A percentile compares a stretch with the other conserved stretches of the same genome.
Conservation (phyloP, 1,140 invertebrate species). For the Dryas iulia region DNA sequence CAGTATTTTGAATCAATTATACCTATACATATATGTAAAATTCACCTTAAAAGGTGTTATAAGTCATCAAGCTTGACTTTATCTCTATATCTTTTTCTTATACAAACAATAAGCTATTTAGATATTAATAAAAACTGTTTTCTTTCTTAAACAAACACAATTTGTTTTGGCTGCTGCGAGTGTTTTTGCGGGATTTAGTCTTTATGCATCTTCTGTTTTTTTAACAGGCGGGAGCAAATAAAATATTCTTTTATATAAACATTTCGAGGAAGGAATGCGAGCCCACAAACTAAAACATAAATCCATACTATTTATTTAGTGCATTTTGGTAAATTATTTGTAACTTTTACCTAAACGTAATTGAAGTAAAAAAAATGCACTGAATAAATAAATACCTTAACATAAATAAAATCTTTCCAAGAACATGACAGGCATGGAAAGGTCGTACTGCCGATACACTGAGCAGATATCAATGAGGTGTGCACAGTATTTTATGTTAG, state of each 20-base stretch:
- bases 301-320: too few relatives aligned
- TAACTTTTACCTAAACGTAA: too few relatives aligned
- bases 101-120: background rate
- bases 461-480: conserved; percentile 17
- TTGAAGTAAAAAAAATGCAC: background rate
- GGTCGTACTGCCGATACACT: conserved; percentile 10
- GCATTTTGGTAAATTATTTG: too few relatives aligned
- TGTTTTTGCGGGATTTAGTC: too few relatives aligned
- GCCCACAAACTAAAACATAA: too few relatives aligned
- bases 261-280: too few relatives aligned
- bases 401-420: background rate
- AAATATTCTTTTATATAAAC: too few relatives aligned
- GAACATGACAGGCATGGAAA: conserved; percentile 6
- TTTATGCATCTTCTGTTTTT: too few relatives aligned
- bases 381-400: background rate
- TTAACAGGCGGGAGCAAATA: too few relatives aligned
- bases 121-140: background rate
- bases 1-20: background rate
- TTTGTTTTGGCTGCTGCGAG: too few relatives aligned
- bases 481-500: conserved; percentile 14
- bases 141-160: background rate
- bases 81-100: background rate
- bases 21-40: background rate
- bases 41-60: background rate
- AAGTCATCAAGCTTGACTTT: background rate